Conservation (phyloP, 2,113 vertebrate species). For the Notechis scutatus region DNA sequence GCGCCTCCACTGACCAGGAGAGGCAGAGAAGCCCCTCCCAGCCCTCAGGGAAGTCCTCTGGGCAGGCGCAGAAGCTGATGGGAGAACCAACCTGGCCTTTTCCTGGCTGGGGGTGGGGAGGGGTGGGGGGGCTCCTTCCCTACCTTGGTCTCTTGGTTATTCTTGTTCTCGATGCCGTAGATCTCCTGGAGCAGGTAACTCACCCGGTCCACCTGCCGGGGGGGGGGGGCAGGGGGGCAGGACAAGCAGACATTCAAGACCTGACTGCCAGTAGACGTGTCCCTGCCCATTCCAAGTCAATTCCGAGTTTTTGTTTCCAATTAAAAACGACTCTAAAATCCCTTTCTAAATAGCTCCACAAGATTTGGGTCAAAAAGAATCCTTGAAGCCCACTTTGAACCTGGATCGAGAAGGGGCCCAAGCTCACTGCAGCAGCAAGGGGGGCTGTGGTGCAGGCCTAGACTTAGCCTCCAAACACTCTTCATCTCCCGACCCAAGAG, state of each 20-base stretch:
- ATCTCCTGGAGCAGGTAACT: slow-evolving; percentile 99
- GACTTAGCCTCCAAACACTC: neutral
- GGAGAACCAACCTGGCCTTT: neutral
- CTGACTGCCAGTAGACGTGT: neutral
- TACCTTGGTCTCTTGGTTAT: slow-evolving; percentile 98
- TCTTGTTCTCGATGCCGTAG: slow-evolving; percentile 98
- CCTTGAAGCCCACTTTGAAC: neutral
- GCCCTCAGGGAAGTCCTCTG: neutral
- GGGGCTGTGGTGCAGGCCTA: neutral
- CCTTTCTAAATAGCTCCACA: neutral
- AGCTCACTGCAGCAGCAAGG: neutral
- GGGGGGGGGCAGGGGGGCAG: neutral
- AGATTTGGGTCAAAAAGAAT: neutral
- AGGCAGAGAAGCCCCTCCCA: neutral
- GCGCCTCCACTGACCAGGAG: neutral
- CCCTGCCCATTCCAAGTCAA: neutral
- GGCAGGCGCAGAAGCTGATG: too few species aligned
- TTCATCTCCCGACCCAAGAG: neutral
- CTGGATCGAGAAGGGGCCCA: neutral
- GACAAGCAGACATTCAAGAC: neutral
- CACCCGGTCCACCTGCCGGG: slow-evolving; percentile 89
- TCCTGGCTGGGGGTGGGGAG: neutral
- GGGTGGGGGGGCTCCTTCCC: neutral
- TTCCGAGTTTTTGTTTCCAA: neutral
- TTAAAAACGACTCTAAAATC: neutral